These are phyloP conservation scores for Pollenia griseotomentosa DNA, from an alignment of 2,888 invertebrate species.

Conservation along the genomic window DNA sequence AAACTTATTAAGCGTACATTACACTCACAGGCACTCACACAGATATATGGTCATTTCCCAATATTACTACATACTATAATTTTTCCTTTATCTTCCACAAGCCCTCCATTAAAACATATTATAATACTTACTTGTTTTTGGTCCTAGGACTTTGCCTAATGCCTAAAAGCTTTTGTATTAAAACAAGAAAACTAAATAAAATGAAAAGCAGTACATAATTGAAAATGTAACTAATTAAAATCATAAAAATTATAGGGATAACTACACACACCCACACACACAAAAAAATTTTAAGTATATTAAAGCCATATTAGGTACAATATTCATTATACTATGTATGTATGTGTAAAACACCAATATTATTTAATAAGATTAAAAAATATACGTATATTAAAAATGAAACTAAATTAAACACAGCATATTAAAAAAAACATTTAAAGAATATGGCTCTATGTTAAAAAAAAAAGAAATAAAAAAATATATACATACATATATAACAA, in stretches of 20 bases:
- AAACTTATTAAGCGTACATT: constrained; percentile 20
- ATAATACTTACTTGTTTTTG: constrained; percentile 26
- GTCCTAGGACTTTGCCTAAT: constrained; percentile 22
- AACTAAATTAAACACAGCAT: constrained; percentile 10
- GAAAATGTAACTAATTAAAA: constrained; percentile 57
- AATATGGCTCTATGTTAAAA: constrained; percentile 45
- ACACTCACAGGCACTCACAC: constrained; percentile 4
- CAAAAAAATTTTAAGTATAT: constrained; percentile 44
- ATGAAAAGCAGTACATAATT: constrained; percentile 36
- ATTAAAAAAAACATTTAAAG: constrained; percentile 43
- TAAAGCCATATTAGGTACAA: constrained; percentile 67
- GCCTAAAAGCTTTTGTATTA: constrained; percentile 60
- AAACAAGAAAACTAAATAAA: constrained; percentile 18
- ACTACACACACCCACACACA: constrained; percentile 41
- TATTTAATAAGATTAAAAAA: constrained; percentile 52
- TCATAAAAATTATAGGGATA: constrained; percentile 47
- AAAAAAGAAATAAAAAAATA: neutral
- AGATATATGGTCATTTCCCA: neutral
- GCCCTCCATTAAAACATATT: constrained; percentile 20
- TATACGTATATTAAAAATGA: neutral
- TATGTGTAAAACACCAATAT: constrained; percentile 71
- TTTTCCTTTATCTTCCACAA: constrained; percentile 48
- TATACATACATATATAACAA: neutral
- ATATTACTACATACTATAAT: neutral
- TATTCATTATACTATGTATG: constrained; percentile 39